A percentile compares a stretch with the other conserved stretches of the same genome.
These are phyloP conservation scores for Clavelina lepadiformis DNA, from an alignment of 23 tunicate genomes.

Conservation along the genomic window DNA sequence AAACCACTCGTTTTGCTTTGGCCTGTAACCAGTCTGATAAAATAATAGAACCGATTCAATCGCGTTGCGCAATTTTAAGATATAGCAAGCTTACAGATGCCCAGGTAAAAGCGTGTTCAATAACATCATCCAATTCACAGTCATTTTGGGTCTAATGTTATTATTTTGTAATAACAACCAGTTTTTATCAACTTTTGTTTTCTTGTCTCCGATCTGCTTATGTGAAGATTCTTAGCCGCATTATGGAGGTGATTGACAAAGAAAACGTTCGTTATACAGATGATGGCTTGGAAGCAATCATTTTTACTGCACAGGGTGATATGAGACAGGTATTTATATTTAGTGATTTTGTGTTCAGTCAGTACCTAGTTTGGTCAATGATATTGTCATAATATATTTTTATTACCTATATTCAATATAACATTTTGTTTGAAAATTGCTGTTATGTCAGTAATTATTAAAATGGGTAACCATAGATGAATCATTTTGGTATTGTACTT, in stretches of 20 bases:
- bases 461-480: no score
- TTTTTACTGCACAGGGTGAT: slow-evolving; percentile 96
- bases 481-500: no score
- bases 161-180: background rate
- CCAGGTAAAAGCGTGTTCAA: slow-evolving; percentile 66
- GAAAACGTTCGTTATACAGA: slow-evolving; percentile 85
- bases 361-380: no score
- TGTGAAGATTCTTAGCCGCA: slow-evolving; percentile 42
- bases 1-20: slow-evolving; percentile 90
- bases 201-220: background rate
- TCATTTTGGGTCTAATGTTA: no score
- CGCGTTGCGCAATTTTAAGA: slow-evolving; percentile 84
- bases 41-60: slow-evolving; percentile 97
- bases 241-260: slow-evolving; percentile 68
- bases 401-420: no score
- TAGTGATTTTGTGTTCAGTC: no score
- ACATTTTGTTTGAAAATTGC: no score
- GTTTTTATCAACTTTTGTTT: background rate
- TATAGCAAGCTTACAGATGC: slow-evolving; percentile 74
- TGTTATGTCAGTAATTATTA: no score
- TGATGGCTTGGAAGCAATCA: slow-evolving; percentile 90
- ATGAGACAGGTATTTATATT: slow-evolving; percentile 95
- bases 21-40: slow-evolving; percentile 98
- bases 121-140: no score
- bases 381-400: no score